Evolutionary conservation across 2,113 vertebrate species (phyloP), one percentile per base, ranked within the genome.

Genomic region (Serilophus lunatus): DNA sequence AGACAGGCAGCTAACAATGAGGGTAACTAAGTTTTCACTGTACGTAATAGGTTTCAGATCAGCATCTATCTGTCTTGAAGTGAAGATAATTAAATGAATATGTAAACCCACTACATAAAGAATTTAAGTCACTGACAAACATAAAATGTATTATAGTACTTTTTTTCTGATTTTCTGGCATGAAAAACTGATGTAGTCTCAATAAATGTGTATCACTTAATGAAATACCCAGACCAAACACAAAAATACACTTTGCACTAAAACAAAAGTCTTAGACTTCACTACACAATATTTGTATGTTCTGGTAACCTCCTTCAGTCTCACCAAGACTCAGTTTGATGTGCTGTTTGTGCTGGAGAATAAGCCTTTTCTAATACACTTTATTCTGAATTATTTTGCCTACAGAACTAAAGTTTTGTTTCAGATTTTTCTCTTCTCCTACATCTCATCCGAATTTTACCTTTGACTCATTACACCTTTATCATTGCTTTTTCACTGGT

Each of bases 331-430:
- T 82, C 40, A 90, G 60, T 23, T 18, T 91, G 38, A 28, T 63
- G 45, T 36, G 20, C 9, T 82, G 20, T 35, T 92, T 96, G 47
- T 78, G 66, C 26, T 82, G 82, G 74, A 86, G 92, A 93, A 69
- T 28, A 18, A 96, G 45, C 8, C 11, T 92, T 71, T 94, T 69
- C 50, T 81, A 91, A 49, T 9, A 19, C 10, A 65, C 75, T 93
- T 86, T 79, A 63, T 68, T 95, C 72, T 64, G 54, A 57, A 70
- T 96, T 96, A 83, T 91, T 91, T 96, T 96, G 75, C 77, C 72
- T 94, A n/a, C 92, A 95, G 38, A 86, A 59, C 5, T 74, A 24
- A 95, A 92, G 70, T 74, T 93, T 86, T 85, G 82, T 94, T 92
- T 96, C 38, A 90, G 63, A 66, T 74, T 89, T 86, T 96, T 82